phyloP scores from a whole-genome alignment of 2,888 invertebrate genomes.

The Eupeodes latifasciatus region DNA sequence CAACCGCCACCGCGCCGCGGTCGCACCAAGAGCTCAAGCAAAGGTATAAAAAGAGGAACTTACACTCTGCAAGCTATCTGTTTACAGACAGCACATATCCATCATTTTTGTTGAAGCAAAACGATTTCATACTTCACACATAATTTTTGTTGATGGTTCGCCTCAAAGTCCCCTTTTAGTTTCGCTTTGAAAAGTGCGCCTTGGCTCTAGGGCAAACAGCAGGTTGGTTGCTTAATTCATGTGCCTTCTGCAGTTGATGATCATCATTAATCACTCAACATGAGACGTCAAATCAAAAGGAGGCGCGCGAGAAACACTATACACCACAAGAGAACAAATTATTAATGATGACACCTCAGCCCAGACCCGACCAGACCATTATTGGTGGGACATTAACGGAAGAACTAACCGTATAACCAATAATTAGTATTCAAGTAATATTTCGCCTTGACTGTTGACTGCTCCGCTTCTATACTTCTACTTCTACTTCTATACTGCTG shows the following conservation, averaged over 20 bases:
- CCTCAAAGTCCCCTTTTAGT: conserved; percentile 77
- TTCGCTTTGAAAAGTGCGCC: conserved; percentile 76
- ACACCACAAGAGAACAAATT: conserved; percentile 64
- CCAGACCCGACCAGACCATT: background rate
- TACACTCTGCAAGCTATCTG: conserved; percentile 49
- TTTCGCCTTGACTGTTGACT: conserved; percentile 43
- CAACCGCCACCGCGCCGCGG: too few relatives aligned
- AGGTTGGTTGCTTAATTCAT: conserved; percentile 73
- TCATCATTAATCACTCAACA: conserved; percentile 84
- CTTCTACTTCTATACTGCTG: conserved; percentile 6
- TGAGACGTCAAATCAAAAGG: conserved; percentile 80
- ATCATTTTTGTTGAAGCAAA: conserved; percentile 80
- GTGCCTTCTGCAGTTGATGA: conserved; percentile 77
- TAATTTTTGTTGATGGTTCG: conserved; percentile 76
- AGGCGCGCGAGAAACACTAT: conserved; percentile 75
- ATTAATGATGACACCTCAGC: conserved; percentile 72
- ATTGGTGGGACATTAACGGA: conserved; percentile 52
- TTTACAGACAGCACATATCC: conserved; percentile 65
- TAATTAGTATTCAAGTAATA: conserved; percentile 74
- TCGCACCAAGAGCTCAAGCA: background rate
- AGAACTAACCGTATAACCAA: conserved; percentile 70
- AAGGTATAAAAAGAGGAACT: conserved; percentile 48
- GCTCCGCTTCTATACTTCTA: conserved; percentile 42
- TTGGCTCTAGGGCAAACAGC: conserved; percentile 72
- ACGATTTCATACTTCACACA: conserved; percentile 80